A percentile compares a stretch with the other conserved stretches of the same genome.
Evolutionary conservation across 2,888 invertebrate species (phyloP).

Genomic region (Lamellibrachia satsuma): DNA sequence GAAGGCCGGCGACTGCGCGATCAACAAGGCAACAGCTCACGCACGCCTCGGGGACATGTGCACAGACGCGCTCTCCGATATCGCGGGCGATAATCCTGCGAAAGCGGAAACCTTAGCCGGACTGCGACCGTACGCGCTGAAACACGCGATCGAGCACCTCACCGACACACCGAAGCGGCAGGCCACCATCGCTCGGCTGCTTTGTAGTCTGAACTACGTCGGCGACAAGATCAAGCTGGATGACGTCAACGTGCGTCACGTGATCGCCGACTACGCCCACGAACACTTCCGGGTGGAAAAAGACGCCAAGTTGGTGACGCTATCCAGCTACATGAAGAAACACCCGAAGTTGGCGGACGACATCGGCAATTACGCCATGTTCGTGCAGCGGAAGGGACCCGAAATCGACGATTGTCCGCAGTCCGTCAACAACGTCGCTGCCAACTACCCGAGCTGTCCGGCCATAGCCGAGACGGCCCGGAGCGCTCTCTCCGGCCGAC

Average conservation of each 20-base stretch:
- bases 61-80: slow-evolving; percentile 32
- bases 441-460: slow-evolving; percentile 36
- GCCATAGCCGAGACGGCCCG: slow-evolving; percentile 40
- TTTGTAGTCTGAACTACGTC: slow-evolving; percentile 38
- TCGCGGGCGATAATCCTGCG: slow-evolving; percentile 26
- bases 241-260: slow-evolving; percentile 30
- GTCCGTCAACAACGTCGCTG: slow-evolving; percentile 38
- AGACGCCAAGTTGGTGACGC: slow-evolving; percentile 30
- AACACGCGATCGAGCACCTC: slow-evolving; percentile 37
- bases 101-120: not conserved
- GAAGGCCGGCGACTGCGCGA: slow-evolving; percentile 28
- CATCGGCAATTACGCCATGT: slow-evolving; percentile 34
- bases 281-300: slow-evolving; percentile 31
- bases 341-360: slow-evolving; percentile 37
- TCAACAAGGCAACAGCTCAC: slow-evolving; percentile 26
- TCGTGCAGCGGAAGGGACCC: slow-evolving; percentile 31
- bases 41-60: slow-evolving; percentile 29
- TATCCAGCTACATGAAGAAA: slow-evolving; percentile 41
- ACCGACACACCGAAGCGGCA: slow-evolving; percentile 39
- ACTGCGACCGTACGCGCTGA: slow-evolving; percentile 37
- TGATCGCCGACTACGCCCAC: slow-evolving; percentile 40
- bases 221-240: slow-evolving; percentile 34
- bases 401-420: slow-evolving; percentile 34
- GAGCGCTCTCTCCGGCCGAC: slow-evolving; percentile 30
- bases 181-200: slow-evolving; percentile 35